Base-by-base conservation (phyloP, 1,140 invertebrate genomes). In the Homalodisca vitripennis region DNA sequence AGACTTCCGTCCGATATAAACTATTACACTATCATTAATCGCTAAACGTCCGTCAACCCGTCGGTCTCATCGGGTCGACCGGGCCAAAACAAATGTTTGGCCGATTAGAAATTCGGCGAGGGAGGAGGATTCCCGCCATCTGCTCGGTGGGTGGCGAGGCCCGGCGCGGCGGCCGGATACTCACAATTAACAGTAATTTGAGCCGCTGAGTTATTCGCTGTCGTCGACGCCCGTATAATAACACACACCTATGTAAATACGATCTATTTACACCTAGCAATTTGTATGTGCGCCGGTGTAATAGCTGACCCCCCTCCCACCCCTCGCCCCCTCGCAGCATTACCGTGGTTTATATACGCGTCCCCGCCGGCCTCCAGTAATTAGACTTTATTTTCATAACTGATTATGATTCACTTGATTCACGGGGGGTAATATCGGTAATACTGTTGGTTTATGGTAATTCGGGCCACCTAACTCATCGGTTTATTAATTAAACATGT, bases 211-310 rank as follows among this genome's bases (percentile, higher is more conserved):
- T 57, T 67, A 53, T 67, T 13, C 26, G 3, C 66, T 27, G 66
- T 57, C 48, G 34, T 67, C 66, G 41, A 41, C 63, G 32, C 63
- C 63, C 41, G 41, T 46, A 20, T 66, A 66, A 66, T 66, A 24
- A 17, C 41, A 63, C 31, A 63, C 60, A 46, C 63, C 32, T 66
- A 66, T 66, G 63, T 66, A 66, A 66, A 66, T 66, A 66, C 63
- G 24, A 20, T 24, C 63, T 66, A 66, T 66, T 66, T 66, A 66
- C 63, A 66, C 63, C 63, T 66, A 47, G 63, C 63, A 47, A 66
- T 66, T 66, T 66, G 32, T 34, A 20, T 32, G 29, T 41, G 14
- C 29, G 55, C 29, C 55, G 20, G 17, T 34, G 27, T 27, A 64
- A 32, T 64, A 46, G 47, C 20, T 22, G 63, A n/a, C n/a, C n/a